Percentiles rank a stretch among this genome's conserved stretches.
These are phyloP conservation scores for Borostomias antarcticus DNA, from an alignment of 2,797 vertebrate species.

Conservation along the genomic window DNA sequence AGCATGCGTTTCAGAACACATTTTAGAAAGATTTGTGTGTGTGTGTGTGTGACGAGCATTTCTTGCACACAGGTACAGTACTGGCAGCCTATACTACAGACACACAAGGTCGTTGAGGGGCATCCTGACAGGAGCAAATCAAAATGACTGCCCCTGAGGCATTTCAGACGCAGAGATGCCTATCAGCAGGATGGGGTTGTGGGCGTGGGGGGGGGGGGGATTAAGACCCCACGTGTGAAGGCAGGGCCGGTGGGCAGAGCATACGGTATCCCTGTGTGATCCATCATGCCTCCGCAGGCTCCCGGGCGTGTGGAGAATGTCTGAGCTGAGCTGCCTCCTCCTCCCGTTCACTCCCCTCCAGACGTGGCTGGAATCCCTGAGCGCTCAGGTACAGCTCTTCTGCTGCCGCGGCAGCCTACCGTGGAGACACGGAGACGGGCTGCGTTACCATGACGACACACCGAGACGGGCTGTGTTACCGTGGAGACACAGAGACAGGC, in stretches of 20 bases:
- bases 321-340: too few relatives aligned
- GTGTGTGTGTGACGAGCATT: background rate
- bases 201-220: background rate
- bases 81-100: background rate
- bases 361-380: too few relatives aligned
- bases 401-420: too few relatives aligned
- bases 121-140: background rate
- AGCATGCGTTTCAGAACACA: background rate
- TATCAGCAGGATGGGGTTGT: conserved; percentile 15
- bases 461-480: too few relatives aligned
- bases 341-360: too few relatives aligned
- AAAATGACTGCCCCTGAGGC: conserved; percentile 13
- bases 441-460: too few relatives aligned
- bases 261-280: conserved; percentile 29
- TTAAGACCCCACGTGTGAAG: conserved; percentile 4
- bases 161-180: conserved; percentile 24
- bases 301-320: conserved; percentile 13
- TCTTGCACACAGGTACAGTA: background rate
- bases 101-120: conserved; percentile 1
- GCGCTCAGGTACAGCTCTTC: too few relatives aligned
- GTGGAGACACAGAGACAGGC: too few relatives aligned
- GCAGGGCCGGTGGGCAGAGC: conserved; percentile 15
- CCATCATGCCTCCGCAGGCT: conserved; percentile 28
- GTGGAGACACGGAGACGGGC: too few relatives aligned
- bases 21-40: background rate